A percentile compares a stretch with the other conserved stretches of the same genome.
Conservation (phyloP, 1,140 invertebrate genomes). For the Nasonia vitripennis region DNA sequence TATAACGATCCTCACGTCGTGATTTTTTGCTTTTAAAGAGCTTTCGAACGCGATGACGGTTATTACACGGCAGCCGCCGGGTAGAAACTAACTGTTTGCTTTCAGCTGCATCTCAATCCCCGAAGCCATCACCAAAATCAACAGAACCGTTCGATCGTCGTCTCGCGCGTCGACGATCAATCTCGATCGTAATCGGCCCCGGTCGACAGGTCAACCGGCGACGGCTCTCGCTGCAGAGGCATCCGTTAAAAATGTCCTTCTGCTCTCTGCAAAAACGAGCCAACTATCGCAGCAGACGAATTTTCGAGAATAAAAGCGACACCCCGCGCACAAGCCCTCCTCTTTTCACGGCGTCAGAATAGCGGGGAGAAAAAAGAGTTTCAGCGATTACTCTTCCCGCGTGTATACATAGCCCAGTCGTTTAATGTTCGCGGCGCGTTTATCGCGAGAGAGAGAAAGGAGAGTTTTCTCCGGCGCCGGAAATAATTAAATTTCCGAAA, state of each 20-base stretch:
- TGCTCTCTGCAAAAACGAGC: not conserved
- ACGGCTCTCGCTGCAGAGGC: not conserved
- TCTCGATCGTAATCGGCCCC: not conserved
- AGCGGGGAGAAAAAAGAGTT: not conserved
- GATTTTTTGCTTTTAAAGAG: no score
- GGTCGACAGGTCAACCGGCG: not conserved
- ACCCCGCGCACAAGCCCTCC: no score
- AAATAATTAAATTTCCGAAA: conserved; percentile 70
- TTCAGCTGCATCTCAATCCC: not conserved
- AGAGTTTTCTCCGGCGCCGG: conserved; percentile 42
- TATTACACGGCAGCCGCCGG: no score
- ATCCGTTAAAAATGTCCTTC: not conserved
- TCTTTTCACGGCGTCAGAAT: not conserved
- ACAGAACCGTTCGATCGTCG: not conserved
- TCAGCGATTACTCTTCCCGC: conserved; percentile 34
- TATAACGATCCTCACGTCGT: no score
- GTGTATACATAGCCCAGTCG: not conserved
- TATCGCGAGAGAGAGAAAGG: conserved; percentile 25
- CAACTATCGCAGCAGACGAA: not conserved
- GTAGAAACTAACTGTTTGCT: not conserved
- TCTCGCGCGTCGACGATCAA: not conserved
- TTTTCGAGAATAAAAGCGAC: conserved; percentile 6
- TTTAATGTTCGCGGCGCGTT: not conserved
- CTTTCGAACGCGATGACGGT: no score
- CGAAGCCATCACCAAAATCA: not conserved